Evolutionary conservation across 2,113 vertebrate genomes (phyloP), one percentile per base, ranked within the genome.

Genomic region (Albula glossodonta): DNA sequence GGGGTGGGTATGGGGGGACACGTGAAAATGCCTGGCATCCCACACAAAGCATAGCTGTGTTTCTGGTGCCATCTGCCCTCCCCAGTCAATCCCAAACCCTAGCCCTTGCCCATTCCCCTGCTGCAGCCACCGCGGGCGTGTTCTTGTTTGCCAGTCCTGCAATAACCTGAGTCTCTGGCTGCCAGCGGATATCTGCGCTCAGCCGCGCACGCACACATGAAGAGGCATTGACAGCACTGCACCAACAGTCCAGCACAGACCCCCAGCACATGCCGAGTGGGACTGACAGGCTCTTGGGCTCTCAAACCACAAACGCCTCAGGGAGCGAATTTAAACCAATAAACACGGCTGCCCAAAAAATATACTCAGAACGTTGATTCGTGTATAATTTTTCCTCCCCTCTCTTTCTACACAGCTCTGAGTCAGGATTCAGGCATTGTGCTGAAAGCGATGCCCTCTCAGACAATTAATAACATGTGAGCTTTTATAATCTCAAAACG

Each of bases 191-290:
- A 79, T 83, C 19, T n/a, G 57, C 52, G 19, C 57, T n/a, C 56
- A 56, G n/a, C 53, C 52, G 50, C 80, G 80, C 66, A 12, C n/a
- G 77, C 51, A 25, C 5, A 19, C 22, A 74, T n/a, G n/a, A 82
- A 10, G 50, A 83, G 53, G 22, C 52, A 78, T 48, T 81, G 77
- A 66, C 82, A 70, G 86, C 80, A 48, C 77, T 9, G n/a, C 66
- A 31, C 22, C 41, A 22, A 15, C 0, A 51, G 48, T 82, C 86
- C 81, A 53, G 78, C 52, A 84, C 49, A 84, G 82, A 81, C 78
- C 77, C 51, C 80, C 51, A 56, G 57, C 52, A 51, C 50, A 52
- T 31, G 52, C 56, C 51, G 50, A n/a, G 51, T 5, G 22, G 22
- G 25, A 82, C 15, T 79, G 31, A 17, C 78, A 13, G 25, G 78